Conservation (phyloP, 2,797 vertebrate species). For the Poecilia picta region DNA sequence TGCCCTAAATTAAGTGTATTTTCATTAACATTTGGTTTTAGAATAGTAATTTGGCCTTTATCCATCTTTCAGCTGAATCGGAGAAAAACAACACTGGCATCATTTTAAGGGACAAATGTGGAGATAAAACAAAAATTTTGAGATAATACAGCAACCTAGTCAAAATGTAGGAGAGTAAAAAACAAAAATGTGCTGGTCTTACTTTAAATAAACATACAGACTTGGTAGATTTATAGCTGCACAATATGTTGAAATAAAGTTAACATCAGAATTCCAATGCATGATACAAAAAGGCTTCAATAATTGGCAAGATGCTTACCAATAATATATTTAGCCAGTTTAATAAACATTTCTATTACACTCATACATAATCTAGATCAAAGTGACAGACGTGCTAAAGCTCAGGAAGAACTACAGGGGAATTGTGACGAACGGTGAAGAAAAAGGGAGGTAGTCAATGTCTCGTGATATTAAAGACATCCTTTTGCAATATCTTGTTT, state of each 20-base stretch:
- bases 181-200: neutral
- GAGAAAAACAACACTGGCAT: neutral
- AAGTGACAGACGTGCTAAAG: neutral
- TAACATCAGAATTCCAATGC: neutral
- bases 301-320: neutral
- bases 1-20: neutral
- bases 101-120: neutral
- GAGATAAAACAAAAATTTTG: neutral
- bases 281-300: neutral
- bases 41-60: neutral
- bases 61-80: neutral
- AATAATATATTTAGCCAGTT: neutral
- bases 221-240: neutral
- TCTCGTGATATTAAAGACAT: neutral
- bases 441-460: neutral
- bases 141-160: neutral
- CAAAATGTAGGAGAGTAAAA: neutral
- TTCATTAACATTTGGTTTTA: neutral
- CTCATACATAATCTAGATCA: neutral
- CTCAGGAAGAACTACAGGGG: neutral
- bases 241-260: neutral
- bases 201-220: neutral
- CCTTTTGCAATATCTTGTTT: neutral
- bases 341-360: neutral
- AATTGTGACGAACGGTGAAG: neutral